Evolutionary conservation across 2,797 vertebrate genomes (phyloP).

Genomic region (Ptychobarbus kaznakovi): DNA sequence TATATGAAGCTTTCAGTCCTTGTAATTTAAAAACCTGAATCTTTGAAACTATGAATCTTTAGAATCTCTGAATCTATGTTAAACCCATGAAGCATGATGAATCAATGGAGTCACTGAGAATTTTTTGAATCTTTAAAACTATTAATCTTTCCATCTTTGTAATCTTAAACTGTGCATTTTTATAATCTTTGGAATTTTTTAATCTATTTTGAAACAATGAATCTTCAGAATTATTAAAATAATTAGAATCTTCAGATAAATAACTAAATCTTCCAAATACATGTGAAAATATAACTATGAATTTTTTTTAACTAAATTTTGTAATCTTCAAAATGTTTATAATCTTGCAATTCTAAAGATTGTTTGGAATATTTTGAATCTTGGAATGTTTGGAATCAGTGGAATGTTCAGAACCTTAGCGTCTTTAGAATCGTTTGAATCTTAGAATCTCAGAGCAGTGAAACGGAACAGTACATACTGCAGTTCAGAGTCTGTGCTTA

Average conservation of each 20-base stretch:
- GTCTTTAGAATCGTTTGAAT: background rate
- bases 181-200: background rate
- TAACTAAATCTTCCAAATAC: too few relatives aligned
- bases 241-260: background rate
- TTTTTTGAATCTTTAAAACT: background rate
- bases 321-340: background rate
- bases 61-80: conserved; percentile 5
- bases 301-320: too few relatives aligned
- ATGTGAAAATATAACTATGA: too few relatives aligned
- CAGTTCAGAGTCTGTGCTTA: background rate
- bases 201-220: background rate
- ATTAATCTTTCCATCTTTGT: background rate
- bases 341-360: background rate
- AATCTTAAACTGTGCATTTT: background rate
- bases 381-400: background rate
- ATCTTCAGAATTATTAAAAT: background rate
- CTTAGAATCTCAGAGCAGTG: background rate
- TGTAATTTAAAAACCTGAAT: background rate
- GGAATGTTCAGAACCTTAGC: background rate
- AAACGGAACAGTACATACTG: background rate
- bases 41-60: background rate
- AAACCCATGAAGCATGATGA: background rate
- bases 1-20: background rate
- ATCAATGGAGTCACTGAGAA: background rate
- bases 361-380: background rate